Conservation (phyloP, 1,140 invertebrate genomes). For the Leguminivora glycinivorella region DNA sequence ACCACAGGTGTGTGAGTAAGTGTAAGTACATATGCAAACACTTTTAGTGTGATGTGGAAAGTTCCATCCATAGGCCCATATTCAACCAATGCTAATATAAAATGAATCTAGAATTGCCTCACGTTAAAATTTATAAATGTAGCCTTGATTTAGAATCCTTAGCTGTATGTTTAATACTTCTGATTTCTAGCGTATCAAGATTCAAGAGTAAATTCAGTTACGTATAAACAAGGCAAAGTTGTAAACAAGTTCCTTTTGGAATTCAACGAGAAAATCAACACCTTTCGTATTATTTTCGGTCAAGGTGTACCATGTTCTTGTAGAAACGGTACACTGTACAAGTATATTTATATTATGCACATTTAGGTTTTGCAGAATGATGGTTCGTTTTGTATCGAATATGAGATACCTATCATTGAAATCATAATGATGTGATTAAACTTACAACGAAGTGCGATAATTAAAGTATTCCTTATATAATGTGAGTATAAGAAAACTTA, state of each 20-base stretch:
- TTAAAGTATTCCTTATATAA: too few relatives aligned
- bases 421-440: too few relatives aligned
- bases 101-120: constrained; percentile 17
- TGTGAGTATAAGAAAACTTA: neutral
- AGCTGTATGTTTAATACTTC: constrained; percentile 45
- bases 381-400: too few relatives aligned
- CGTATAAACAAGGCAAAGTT: constrained; percentile 29
- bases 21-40: constrained; percentile 26
- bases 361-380: too few relatives aligned
- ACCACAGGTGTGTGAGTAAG: constrained; percentile 14
- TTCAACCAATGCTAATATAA: constrained; percentile 43
- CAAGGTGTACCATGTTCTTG: constrained; percentile 42
- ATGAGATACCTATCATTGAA: too few relatives aligned
- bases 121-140: constrained; percentile 42
- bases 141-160: constrained; percentile 39
- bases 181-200: constrained; percentile 42
- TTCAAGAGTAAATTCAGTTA: constrained; percentile 42
- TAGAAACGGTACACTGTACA: neutral
- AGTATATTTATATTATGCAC: too few relatives aligned
- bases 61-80: constrained; percentile 44
- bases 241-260: constrained; percentile 41
- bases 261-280: constrained; percentile 32
- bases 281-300: constrained; percentile 44
- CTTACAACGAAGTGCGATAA: too few relatives aligned
- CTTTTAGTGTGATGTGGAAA: constrained; percentile 48